Evolutionary conservation across 92 coral and sea anemone species (phyloP).

Genomic region (Siderastrea siderea): DNA sequence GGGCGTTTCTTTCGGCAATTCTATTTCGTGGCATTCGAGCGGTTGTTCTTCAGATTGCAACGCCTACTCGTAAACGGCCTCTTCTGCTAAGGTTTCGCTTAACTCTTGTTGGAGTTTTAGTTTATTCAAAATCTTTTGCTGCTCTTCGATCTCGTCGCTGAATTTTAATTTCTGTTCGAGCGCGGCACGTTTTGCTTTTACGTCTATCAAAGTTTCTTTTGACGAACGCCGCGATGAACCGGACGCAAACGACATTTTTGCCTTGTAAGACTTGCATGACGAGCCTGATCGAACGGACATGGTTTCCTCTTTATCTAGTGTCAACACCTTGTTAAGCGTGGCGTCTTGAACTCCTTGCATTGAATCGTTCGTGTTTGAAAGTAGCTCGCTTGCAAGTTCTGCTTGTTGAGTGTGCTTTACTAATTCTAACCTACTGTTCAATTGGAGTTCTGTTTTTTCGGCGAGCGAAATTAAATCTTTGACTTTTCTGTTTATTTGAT

Average conservation of each 20-base stretch:
- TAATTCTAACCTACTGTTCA: constrained; percentile 21
- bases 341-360: constrained; percentile 9
- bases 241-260: constrained; percentile 34
- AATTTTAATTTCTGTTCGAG: constrained; percentile 51
- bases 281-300: constrained; percentile 17
- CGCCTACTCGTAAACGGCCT: constrained; percentile 48
- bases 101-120: constrained; percentile 61
- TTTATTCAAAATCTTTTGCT: constrained; percentile 38
- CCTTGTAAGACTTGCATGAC: constrained; percentile 17
- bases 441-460: background rate
- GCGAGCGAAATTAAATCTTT: constrained; percentile 13
- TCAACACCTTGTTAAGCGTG: background rate
- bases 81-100: constrained; percentile 72
- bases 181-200: constrained; percentile 54
- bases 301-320: constrained; percentile 1
- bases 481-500: background rate
- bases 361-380: background rate
- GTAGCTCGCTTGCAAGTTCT: background rate
- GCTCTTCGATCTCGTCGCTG: constrained; percentile 60
- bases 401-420: constrained; percentile 3
- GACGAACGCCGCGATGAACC: constrained; percentile 24
- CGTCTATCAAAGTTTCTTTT: constrained; percentile 62
- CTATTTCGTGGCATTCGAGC: background rate
- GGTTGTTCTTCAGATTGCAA: constrained; percentile 14
- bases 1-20: background rate